These are phyloP conservation scores for Darevskia nairensis DNA, from an alignment of 2,797 vertebrate genomes.

Conservation along the genomic window DNA sequence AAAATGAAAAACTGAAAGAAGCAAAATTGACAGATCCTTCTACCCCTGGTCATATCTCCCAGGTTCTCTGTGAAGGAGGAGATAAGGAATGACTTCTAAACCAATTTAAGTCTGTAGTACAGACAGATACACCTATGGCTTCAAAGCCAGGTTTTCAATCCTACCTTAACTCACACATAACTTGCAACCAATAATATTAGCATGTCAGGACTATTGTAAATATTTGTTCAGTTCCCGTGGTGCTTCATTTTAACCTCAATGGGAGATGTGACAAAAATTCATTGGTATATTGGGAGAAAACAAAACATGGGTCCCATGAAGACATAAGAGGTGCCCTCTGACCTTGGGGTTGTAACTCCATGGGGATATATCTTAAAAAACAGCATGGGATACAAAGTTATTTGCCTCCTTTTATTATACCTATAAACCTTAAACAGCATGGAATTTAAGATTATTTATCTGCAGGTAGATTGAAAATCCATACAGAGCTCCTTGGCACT, in stretches of 20 bases:
- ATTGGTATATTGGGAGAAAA: slow-evolving; percentile 16
- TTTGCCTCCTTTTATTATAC: slow-evolving; percentile 52
- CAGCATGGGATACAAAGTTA: slow-evolving; percentile 42
- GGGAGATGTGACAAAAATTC: slow-evolving; percentile 22
- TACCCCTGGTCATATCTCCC: background rate
- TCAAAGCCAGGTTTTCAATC: background rate
- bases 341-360: slow-evolving; percentile 22
- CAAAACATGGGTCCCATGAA: background rate
- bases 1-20: too few relatives aligned
- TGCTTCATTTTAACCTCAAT: slow-evolving; percentile 7
- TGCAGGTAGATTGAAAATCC: slow-evolving; percentile 41
- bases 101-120: too few relatives aligned
- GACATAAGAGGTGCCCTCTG: slow-evolving; percentile 1
- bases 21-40: background rate
- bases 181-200: slow-evolving; percentile 23
- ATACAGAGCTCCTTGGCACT: slow-evolving; percentile 37
- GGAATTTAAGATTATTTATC: slow-evolving; percentile 50
- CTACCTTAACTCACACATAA: background rate
- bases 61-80: background rate
- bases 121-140: background rate
- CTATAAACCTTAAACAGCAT: slow-evolving; percentile 37
- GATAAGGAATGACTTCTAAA: background rate
- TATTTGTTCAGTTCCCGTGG: background rate
- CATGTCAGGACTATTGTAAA: slow-evolving; percentile 28
- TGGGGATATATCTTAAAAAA: background rate